A percentile compares a stretch with the other conserved stretches of the same genome.
Evolutionary conservation across 2,888 invertebrate genomes (phyloP).

Genomic region (Ennomos quercinarius): DNA sequence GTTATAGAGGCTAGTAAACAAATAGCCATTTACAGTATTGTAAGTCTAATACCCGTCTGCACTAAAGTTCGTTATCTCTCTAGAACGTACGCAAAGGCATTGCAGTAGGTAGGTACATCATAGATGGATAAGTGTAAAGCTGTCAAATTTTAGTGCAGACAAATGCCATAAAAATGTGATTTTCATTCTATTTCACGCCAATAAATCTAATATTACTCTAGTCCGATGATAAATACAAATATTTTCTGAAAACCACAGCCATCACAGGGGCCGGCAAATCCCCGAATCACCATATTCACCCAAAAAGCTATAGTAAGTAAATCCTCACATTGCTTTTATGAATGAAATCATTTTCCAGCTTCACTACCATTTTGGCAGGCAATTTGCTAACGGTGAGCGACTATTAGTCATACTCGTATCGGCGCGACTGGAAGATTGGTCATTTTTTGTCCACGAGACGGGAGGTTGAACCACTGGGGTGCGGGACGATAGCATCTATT

Average conservation of each 20-base stretch:
- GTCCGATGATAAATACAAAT: slow-evolving; percentile 54
- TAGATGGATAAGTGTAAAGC: too few species aligned
- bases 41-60: too few species aligned
- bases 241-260: slow-evolving; percentile 54
- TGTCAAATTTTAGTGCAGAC: too few species aligned
- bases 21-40: too few species aligned
- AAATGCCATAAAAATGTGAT: not conserved
- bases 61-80: too few species aligned
- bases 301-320: slow-evolving; percentile 64
- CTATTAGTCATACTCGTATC: slow-evolving; percentile 81
- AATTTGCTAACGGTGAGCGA: slow-evolving; percentile 75
- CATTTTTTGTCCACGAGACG: slow-evolving; percentile 74
- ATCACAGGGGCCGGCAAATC: slow-evolving; percentile 64
- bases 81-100: too few species aligned
- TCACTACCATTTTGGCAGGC: slow-evolving; percentile 74
- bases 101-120: too few species aligned
- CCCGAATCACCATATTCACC: slow-evolving; percentile 69
- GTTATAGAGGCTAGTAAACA: too few species aligned
- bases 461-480: slow-evolving; percentile 63
- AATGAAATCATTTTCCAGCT: slow-evolving; percentile 84
- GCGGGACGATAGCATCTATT: slow-evolving; percentile 56
- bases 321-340: slow-evolving; percentile 77
- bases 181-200: slow-evolving; percentile 2
- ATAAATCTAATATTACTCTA: slow-evolving; percentile 32
- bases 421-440: slow-evolving; percentile 72